A percentile compares a stretch with the other conserved stretches of the same genome.
Conservation (phyloP, 2,888 invertebrate genomes). For the Brachylomia viminalis region DNA sequence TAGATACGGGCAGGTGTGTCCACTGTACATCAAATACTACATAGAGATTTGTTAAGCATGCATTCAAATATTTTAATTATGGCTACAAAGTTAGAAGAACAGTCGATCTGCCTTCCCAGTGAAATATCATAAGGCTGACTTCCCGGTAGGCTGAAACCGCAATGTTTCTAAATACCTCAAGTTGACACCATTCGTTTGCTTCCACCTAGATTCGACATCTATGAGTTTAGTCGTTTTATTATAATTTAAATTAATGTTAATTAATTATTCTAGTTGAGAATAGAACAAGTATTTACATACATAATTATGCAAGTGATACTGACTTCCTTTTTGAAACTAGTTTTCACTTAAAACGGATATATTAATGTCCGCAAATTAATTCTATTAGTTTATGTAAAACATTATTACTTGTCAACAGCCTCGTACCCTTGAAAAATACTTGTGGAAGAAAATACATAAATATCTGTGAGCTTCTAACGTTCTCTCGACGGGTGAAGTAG, state of each 20-base stretch:
- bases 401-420: constrained; percentile 8
- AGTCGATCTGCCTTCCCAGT: neutral
- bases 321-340: constrained; percentile 50
- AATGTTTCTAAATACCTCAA: constrained; percentile 13
- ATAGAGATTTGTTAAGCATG: neutral
- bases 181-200: neutral
- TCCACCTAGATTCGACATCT: neutral
- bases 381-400: constrained; percentile 28
- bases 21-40: neutral
- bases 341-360: constrained; percentile 39
- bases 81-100: neutral
- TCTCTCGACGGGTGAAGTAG: neutral
- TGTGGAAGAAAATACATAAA: neutral
- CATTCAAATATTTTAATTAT: neutral
- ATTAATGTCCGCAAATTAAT: constrained; percentile 7
- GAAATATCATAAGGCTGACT: constrained; percentile 7
- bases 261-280: constrained; percentile 10
- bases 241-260: constrained; percentile 5
- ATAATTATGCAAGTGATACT: constrained; percentile 28
- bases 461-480: neutral
- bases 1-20: neutral
- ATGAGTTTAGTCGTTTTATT: neutral
- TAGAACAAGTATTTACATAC: constrained; percentile 17
- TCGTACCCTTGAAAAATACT: constrained; percentile 27
- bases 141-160: neutral